Evolutionary conservation across 2,888 invertebrate species (phyloP), one percentile per base, ranked within the genome.

Genomic region (Metopia argyrocephala): DNA sequence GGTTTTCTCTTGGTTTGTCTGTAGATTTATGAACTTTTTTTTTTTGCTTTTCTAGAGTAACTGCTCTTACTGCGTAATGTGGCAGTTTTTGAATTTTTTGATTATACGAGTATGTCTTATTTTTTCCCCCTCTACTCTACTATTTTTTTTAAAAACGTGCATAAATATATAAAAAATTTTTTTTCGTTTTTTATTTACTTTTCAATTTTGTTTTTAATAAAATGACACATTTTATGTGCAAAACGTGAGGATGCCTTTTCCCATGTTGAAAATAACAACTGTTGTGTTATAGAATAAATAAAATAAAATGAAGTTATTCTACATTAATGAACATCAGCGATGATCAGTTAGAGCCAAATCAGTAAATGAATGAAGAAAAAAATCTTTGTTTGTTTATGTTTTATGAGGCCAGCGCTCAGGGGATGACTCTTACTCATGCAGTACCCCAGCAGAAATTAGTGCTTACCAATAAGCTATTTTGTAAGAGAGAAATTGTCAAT

Each of bases 161-260:
- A 12, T 15, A 38, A 38, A 38, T 15, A 15, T 38, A 38, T 38
- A 12, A 3, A 15, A 3, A 12, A 3, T 38, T 1, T 65, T 23
- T 59, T 61, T 23, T 56, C 65, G 28, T 38, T 66, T 74, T 64
- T 62, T 65, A 65, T 75, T 79, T 74, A 70, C 71, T 71, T 81
- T 71, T 46, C 59, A 68, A 65, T 31, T 21, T 9, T 46, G 18
- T 25, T 75, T 65, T 71, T 78, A 80, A 74, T 86, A 87, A 88
- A 87, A 85, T 76, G 71, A 68, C 80, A 85, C 85, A 86, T 89
- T 88, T 88, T 88, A 88, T 87, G 85, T 80, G 76, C 78, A 84
- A 86, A 87, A 89, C 88, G 89, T 88, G 88, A 88, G 89, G 88
- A 88, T 88, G 88, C 88, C 89, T 78, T 66, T 71, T 74, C 48